Percentiles rank a stretch among this genome's conserved stretches.
phyloP scores from a whole-genome alignment of 2,113 vertebrate genomes.

The Phoxinus phoxinus region DNA sequence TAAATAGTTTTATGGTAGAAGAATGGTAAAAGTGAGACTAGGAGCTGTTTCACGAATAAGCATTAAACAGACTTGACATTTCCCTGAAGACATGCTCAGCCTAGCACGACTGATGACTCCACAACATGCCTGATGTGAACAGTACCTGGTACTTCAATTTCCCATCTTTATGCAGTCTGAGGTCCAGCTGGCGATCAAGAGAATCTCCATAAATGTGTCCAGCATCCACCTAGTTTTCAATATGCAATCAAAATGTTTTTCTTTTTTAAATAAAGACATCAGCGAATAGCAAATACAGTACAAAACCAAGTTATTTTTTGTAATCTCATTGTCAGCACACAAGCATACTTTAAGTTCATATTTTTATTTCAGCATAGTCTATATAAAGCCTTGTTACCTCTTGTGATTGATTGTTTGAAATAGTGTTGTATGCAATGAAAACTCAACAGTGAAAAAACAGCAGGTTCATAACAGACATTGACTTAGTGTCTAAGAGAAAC shows the following conservation, averaged over 20 bases:
- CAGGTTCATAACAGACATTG: neutral
- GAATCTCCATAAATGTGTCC: constrained; percentile 90
- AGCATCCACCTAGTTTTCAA: constrained; percentile 83
- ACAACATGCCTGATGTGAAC: constrained; percentile 14
- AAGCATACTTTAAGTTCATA: neutral
- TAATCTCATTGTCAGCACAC: neutral
- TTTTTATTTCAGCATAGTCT: too few species aligned
- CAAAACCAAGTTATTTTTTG: neutral
- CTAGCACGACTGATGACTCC: neutral
- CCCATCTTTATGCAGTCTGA: constrained; percentile 88
- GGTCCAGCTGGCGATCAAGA: constrained; percentile 83
- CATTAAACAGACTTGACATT: neutral
- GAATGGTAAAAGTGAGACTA: neutral
- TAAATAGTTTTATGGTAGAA: neutral
- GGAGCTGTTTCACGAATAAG: neutral
- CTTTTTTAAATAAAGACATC: neutral
- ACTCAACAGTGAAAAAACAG: neutral
- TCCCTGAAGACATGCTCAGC: neutral
- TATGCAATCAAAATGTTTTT: neutral
- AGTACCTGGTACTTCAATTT: constrained; percentile 94
- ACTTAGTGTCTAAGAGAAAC: neutral
- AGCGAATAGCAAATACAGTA: neutral
- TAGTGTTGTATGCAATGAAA: neutral
- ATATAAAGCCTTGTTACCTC: too few species aligned
- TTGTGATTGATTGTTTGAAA: neutral